Evolutionary conservation across 1,140 invertebrate genomes (phyloP), one percentile per base, ranked within the genome.

Genomic region (Drosophila bocki): DNA sequence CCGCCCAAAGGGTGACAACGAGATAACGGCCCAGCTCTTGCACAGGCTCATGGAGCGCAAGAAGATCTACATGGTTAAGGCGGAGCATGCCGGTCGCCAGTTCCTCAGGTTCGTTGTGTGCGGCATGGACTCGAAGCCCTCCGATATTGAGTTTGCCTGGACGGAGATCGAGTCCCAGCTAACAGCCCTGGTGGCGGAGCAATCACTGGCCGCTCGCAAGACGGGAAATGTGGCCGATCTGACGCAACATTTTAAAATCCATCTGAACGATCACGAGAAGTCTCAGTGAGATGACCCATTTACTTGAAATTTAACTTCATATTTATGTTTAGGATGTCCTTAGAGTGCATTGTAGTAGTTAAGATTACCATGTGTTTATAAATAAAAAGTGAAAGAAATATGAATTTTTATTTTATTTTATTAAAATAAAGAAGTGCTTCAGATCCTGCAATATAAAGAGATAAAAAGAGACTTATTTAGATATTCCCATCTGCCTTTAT

Each of bases 91-190:
- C 7, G 94, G 94, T 7, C 94, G 94, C 78, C 96, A 96, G 71
- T 95, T 98, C 15, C 95, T 99, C 9, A 94, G 98, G 59, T 97
- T 99, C 82, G 96, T 95, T 0, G 93, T 99, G 0, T 98, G 97
- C 91, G 97, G 96, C 42, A 94, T 95, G 58, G 92, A 95, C 22
- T 96, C 96, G 0, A 94, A 95, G 42, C 94, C 94, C 17, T 93
- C 94, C 33, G 97, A 99, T 88, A 95, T 99, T 32, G 93, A 95
- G 4, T 96, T 95, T 78, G 96, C 97, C 3, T 99, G 97, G 97
- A 95, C 95, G 41, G 96, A 98, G 92, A 97, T 98, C 61, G 93
- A 87, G 69, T 84, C 91, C 26, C 94, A 95, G 72, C 93, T 95
- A 0, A 91, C 94, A 19, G 60, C 35, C 1, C 44, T 92, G 2